These are phyloP conservation scores for Loripinus fragilis DNA, from an alignment of 2,888 invertebrate species.

Conservation along the genomic window DNA sequence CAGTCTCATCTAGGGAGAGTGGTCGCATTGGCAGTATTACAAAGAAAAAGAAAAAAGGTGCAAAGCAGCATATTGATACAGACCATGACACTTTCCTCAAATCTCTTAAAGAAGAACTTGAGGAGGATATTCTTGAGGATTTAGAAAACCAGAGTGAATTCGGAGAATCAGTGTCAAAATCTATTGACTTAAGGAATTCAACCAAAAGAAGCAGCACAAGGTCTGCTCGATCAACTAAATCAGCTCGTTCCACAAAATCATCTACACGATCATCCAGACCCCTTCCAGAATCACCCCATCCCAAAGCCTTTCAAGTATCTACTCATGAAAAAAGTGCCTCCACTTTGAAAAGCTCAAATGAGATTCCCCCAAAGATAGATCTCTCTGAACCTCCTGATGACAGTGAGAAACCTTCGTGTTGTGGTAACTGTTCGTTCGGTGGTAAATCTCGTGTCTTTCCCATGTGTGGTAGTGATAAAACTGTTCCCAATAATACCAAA, in stretches of 20 bases:
- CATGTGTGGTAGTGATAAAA: conserved; percentile 60
- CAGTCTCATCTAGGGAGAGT: conserved; percentile 57
- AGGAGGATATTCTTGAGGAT: conserved; percentile 72
- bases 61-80: conserved; percentile 54
- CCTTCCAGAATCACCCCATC: conserved; percentile 47
- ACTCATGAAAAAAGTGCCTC: conserved; percentile 41
- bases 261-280: conserved; percentile 37
- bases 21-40: conserved; percentile 49
- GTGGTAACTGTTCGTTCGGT: conserved; percentile 49
- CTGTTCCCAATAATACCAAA: conserved; percentile 32
- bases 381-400: conserved; percentile 33
- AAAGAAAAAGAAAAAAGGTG: conserved; percentile 72
- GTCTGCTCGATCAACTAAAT: conserved; percentile 47
- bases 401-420: conserved; percentile 52
- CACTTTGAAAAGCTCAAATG: conserved; percentile 28
- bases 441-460: conserved; percentile 61
- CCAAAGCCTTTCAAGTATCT: conserved; percentile 44
- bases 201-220: conserved; percentile 26
- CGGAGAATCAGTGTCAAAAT: conserved; percentile 46
- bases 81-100: conserved; percentile 70
- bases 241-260: conserved; percentile 42
- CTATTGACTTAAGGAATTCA: conserved; percentile 20
- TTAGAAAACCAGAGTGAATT: conserved; percentile 65
- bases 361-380: conserved; percentile 46
- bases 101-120: conserved; percentile 73